Percentiles rank a stretch among this genome's conserved stretches.
Conservation (phyloP, 2,888 invertebrate genomes). For the Colletes collaris region DNA sequence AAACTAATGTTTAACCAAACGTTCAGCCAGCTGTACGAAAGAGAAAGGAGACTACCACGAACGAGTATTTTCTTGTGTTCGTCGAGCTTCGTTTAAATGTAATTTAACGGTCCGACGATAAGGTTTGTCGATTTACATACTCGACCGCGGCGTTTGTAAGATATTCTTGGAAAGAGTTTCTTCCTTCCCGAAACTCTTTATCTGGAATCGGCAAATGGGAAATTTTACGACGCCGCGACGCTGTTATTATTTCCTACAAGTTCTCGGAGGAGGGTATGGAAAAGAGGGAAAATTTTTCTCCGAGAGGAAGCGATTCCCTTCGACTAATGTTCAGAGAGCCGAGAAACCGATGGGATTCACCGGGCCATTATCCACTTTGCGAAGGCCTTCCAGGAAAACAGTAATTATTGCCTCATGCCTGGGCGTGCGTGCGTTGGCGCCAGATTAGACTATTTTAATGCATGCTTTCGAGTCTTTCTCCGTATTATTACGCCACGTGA, state of each 20-base stretch:
- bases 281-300: conserved; percentile 2
- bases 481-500: conserved; percentile 40
- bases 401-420: conserved; percentile 51
- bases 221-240: not conserved
- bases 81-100: too few species aligned
- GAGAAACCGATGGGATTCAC: conserved; percentile 33
- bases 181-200: too few species aligned
- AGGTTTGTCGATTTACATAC: too few species aligned
- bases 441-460: conserved; percentile 50
- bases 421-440: conserved; percentile 38
- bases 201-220: too few species aligned
- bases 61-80: too few species aligned
- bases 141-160: too few species aligned
- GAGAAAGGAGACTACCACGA: too few species aligned
- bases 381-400: conserved; percentile 49
- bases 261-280: not conserved
- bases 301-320: not conserved
- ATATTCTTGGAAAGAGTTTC: too few species aligned
- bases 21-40: too few species aligned
- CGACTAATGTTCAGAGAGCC: conserved; percentile 1
- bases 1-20: too few species aligned
- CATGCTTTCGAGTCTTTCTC: conserved; percentile 35
- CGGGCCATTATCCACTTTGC: conserved; percentile 48
- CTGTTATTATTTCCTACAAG: not conserved
- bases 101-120: too few species aligned